Base-by-base conservation (phyloP, 1,140 invertebrate genomes). In the Drosophila tristis region DNA sequence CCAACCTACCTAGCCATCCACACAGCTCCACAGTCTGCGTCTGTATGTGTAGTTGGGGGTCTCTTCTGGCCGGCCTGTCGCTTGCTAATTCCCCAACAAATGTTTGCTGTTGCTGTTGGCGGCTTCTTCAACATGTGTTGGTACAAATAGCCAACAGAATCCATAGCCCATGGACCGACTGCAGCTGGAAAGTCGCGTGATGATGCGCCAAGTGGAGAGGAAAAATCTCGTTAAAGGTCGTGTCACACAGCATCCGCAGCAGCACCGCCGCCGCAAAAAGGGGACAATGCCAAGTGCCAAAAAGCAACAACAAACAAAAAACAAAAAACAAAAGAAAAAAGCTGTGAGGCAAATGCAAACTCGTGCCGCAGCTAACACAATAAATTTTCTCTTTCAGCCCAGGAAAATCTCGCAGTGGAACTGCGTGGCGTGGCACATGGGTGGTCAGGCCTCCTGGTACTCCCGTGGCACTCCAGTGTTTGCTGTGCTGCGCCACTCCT, bases 201-300 rank as follows among this genome's bases (percentile, higher is more conserved):
- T 84, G 80, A 84, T 84, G 80, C 75, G 75, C 75, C 81, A 87
- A 81, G 68, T 85, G 74, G 68, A 78, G 78, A 87, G 82, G 78
- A 87, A 87, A 74, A 81, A 81, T 87, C 78, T 85, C 82, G 81
- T 85, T 85, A 85, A 85, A 85, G 82, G 82, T 85, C 81, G 81
- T 74, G 78, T 87, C 81, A 85, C 78, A 87, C 66, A 50, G 51
- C 73, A 76, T 45, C 55, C 44, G 77, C 51, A 55, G 31, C 31
- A n/a, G n/a, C n/a, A 35, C 5, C 35, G 13, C 11, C 1, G 4
- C 35, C 4, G 6, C 26, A 13, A 39, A 74, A 71, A 53, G 60
- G 68, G 62, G 68, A 78, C 68, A 74, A 82, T 61, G 63, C 70
- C 71, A 78, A 78, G 70, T 79, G 79, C 59, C 63, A 35, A 82